Evolutionary conservation across 2,113 vertebrate species (phyloP).

Genomic region (Pardalotus punctatus): DNA sequence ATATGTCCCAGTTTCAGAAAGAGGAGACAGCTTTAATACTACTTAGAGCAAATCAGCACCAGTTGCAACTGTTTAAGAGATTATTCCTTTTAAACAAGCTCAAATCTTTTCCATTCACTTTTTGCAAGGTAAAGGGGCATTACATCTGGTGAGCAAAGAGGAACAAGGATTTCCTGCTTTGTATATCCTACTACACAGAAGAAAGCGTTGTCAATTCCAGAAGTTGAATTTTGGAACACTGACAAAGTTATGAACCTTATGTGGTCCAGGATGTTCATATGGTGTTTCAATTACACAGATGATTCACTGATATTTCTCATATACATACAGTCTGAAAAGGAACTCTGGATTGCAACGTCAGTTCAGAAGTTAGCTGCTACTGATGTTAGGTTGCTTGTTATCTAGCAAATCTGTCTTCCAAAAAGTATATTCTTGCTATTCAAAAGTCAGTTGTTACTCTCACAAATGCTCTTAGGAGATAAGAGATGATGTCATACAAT

Average conservation of each 20-base stretch:
- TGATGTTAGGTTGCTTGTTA: neutral
- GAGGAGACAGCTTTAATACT: neutral
- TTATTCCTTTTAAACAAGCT: neutral
- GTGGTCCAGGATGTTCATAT: neutral
- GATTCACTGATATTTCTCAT: conserved; percentile 19
- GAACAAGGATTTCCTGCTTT: conserved; percentile 35
- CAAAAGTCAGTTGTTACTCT: neutral
- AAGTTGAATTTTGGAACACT: neutral
- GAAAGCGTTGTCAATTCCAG: neutral
- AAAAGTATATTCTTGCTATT: neutral
- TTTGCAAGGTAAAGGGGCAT: neutral
- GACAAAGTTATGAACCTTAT: neutral
- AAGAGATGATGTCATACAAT: neutral
- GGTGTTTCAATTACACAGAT: conserved; percentile 17
- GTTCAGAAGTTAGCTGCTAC: neutral
- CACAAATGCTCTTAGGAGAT: neutral
- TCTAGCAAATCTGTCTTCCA: neutral
- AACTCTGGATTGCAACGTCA: neutral
- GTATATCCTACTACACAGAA: neutral
- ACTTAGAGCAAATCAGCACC: neutral
- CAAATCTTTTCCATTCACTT: neutral
- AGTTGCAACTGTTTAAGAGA: neutral
- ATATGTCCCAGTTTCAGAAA: neutral
- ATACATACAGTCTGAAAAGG: neutral
- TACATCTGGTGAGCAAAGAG: neutral